phyloP scores from a whole-genome alignment of 2,797 vertebrate species.

The Corythornis leucogaster region DNA sequence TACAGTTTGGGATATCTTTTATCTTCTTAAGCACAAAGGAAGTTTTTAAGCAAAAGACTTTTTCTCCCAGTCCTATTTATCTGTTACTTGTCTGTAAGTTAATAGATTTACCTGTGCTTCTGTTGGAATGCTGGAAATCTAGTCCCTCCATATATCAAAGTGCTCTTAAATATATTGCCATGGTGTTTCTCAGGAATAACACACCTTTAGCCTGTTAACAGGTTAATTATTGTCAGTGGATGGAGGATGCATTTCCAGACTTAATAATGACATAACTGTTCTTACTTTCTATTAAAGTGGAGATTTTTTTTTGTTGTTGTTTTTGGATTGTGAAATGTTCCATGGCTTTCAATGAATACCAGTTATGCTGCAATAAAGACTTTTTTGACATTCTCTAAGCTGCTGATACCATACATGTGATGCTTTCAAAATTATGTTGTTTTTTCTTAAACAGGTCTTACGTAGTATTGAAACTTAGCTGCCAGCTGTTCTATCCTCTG shows the following conservation, averaged over 20 bases:
- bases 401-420: neutral
- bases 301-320: neutral
- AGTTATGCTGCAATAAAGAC: neutral
- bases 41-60: neutral
- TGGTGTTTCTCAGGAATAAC: neutral
- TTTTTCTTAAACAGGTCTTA: neutral
- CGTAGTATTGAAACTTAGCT: neutral
- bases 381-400: neutral
- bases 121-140: neutral
- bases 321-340: neutral
- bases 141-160: neutral
- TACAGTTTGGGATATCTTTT: neutral
- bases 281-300: neutral
- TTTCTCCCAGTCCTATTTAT: neutral
- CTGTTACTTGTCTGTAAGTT: neutral
- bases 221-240: neutral
- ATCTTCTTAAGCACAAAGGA: neutral
- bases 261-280: neutral
- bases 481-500: neutral
- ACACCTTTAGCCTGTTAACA: neutral
- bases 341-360: neutral
- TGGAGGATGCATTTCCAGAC: neutral
- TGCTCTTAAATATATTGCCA: neutral
- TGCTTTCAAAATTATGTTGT: neutral
- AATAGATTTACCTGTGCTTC: neutral